phyloP scores from a whole-genome alignment of 2,888 invertebrate genomes.

The Mimumesa dahlbomi region DNA sequence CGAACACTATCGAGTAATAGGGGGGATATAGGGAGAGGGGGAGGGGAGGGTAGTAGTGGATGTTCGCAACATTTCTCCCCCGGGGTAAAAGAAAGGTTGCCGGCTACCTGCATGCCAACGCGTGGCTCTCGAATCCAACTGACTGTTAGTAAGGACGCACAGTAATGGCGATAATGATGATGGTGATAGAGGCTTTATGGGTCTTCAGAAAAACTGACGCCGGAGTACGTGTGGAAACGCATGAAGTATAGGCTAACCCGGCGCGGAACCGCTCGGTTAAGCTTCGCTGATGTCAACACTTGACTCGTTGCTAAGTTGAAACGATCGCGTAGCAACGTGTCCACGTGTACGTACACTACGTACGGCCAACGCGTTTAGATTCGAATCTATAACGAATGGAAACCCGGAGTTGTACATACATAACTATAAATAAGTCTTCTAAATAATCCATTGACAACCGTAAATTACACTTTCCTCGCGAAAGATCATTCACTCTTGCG shows the following conservation, averaged over 20 bases:
- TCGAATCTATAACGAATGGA: no score
- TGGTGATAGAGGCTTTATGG: constrained; percentile 66
- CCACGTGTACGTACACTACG: no score
- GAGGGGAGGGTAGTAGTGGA: no score
- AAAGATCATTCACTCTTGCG: not conserved
- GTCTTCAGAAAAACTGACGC: constrained; percentile 61
- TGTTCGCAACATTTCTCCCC: constrained; percentile 19
- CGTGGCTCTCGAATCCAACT: constrained; percentile 59
- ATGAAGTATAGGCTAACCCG: constrained; percentile 37
- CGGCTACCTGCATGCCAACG: constrained; percentile 49
- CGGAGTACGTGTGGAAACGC: constrained; percentile 55
- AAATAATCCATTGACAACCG: not conserved
- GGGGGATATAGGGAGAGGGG: no score
- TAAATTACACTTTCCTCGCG: not conserved
- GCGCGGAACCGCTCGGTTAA: constrained; percentile 26
- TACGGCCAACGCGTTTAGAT: no score
- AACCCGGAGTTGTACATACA: no score
- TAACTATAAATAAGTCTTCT: no score
- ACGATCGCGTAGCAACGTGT: no score
- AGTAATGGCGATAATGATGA: constrained; percentile 67
- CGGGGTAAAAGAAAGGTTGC: constrained; percentile 32
- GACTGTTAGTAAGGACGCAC: constrained; percentile 56
- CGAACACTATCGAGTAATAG: constrained; percentile 53
- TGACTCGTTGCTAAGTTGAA: constrained; percentile 40
- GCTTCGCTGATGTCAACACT: constrained; percentile 35